Conservation (phyloP, 2,113 vertebrate species). For the Myotis lucifugus region DNA sequence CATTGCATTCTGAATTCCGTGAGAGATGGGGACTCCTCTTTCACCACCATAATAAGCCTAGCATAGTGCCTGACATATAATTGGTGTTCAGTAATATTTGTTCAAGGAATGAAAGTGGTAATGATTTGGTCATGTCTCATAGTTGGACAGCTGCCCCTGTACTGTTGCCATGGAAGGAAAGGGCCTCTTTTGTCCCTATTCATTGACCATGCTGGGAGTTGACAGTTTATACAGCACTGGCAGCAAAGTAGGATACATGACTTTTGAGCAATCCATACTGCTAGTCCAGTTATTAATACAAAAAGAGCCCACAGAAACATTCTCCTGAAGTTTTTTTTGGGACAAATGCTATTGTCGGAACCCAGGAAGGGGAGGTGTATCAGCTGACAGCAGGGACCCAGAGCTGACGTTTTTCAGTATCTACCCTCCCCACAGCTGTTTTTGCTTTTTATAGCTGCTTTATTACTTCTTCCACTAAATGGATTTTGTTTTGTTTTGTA, state of each 20-base stretch:
- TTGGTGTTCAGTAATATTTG: neutral
- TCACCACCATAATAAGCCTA: neutral
- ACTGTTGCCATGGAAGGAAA: slow-evolving; percentile 10
- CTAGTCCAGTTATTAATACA: neutral
- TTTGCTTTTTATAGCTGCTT: slow-evolving; percentile 28
- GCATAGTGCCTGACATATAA: neutral
- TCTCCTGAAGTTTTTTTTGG: neutral
- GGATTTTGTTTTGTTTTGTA: neutral
- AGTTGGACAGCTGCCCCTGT: neutral
- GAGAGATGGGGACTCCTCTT: neutral
- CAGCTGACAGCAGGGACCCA: neutral
- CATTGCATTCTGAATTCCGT: neutral
- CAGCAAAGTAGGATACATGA: neutral
- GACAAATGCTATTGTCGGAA: neutral
- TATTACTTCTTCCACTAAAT: slow-evolving; percentile 16
- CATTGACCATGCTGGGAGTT: neutral
- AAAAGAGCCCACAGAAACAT: neutral
- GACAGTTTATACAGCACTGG: neutral
- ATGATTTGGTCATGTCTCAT: neutral
- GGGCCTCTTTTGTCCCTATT: neutral
- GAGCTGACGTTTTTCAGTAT: neutral
- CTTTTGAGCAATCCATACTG: neutral
- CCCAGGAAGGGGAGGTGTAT: neutral
- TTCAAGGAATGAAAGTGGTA: neutral
- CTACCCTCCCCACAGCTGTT: neutral